A percentile compares a stretch with the other conserved stretches of the same genome.
Conservation (phyloP, 2,888 invertebrate genomes). For the Agrochola macilenta region DNA sequence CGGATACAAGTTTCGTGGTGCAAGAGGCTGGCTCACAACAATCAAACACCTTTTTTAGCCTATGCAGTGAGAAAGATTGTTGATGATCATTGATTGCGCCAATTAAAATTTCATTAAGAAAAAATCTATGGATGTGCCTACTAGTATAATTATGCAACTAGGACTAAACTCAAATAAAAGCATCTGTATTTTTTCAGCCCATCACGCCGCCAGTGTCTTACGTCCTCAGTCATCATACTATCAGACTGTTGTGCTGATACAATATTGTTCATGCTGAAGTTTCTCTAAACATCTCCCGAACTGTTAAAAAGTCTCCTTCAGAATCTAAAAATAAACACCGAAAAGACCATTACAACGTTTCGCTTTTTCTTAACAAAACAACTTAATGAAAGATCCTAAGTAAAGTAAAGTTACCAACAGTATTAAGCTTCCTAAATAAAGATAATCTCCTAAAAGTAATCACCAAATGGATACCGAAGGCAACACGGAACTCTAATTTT, state of each 20-base stretch:
- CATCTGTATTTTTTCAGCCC: background rate
- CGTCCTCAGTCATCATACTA: background rate
- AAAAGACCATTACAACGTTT: conserved; percentile 17
- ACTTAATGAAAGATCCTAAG: conserved; percentile 33
- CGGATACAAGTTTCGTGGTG: background rate
- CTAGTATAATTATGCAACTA: background rate
- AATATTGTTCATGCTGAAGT: too few relatives aligned
- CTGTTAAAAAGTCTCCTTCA: background rate
- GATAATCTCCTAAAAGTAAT: conserved; percentile 59
- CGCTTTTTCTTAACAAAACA: conserved; percentile 38
- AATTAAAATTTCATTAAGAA: background rate
- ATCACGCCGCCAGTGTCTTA: accelerated
- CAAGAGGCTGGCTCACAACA: background rate
- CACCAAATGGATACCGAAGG: conserved; percentile 55
- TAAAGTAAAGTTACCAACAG: conserved; percentile 42
- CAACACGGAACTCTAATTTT: conserved; percentile 61
- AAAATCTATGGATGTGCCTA: too few relatives aligned
- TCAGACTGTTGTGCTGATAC: too few relatives aligned
- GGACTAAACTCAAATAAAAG: background rate
- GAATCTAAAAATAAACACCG: background rate
- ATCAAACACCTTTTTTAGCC: background rate
- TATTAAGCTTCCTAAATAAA: conserved; percentile 51
- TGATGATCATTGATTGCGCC: background rate
- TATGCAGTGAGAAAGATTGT: background rate
- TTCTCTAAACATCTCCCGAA: background rate